These are phyloP conservation scores for Parazoanthus darwini DNA, from an alignment of 92 coral and sea anemone genomes.

Conservation along the genomic window DNA sequence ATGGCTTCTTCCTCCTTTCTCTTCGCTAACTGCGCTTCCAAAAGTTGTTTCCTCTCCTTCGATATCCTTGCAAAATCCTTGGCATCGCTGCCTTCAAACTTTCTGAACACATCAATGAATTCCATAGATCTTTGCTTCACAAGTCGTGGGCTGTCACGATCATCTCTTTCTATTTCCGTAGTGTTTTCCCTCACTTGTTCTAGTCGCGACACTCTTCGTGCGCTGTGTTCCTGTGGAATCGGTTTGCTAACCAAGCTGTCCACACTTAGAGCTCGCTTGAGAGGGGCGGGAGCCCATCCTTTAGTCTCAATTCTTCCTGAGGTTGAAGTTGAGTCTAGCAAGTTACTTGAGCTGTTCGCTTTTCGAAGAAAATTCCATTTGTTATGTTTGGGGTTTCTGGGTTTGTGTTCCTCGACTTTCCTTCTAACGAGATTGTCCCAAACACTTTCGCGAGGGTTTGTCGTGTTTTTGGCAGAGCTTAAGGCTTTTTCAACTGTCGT, in stretches of 20 bases:
- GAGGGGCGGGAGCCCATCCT: not conserved
- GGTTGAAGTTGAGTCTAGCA: conserved; percentile 4
- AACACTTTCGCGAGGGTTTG: not conserved
- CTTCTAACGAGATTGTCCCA: conserved; percentile 1
- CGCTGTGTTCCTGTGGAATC: not conserved
- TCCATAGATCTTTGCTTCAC: conserved; percentile 32
- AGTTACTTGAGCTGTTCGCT: conserved; percentile 24
- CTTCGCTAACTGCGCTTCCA: conserved; percentile 29
- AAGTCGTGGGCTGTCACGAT: not conserved
- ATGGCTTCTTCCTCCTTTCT: conserved; percentile 27
- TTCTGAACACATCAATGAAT: conserved; percentile 35
- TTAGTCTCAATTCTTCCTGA: not conserved
- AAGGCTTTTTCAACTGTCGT: not conserved
- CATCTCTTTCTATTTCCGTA: not conserved
- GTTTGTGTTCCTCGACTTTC: conserved; percentile 24
- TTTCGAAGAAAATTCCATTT: conserved; percentile 40
- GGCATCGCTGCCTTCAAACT: conserved; percentile 27
- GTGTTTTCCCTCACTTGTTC: not conserved
- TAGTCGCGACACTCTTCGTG: not conserved
- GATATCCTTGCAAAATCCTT: conserved; percentile 22
- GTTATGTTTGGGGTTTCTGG: conserved; percentile 30
- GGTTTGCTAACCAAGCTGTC: not conserved
- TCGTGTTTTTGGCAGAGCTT: not conserved
- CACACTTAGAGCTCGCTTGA: not conserved
- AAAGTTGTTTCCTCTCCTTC: conserved; percentile 20